Evolutionary conservation across 2,888 invertebrate genomes (phyloP).

Genomic region (Thumatha senex): DNA sequence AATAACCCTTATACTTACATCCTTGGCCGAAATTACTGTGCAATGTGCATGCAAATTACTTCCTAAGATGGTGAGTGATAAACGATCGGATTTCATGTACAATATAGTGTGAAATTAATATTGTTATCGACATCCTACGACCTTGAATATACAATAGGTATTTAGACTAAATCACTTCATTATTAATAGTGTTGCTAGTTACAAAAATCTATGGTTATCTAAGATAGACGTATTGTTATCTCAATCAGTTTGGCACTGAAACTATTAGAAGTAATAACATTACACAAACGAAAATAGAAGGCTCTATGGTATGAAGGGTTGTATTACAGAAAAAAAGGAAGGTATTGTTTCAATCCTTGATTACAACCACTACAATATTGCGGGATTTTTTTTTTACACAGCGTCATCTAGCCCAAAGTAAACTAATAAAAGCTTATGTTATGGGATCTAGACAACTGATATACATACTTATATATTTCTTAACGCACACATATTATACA

Average conservation of each 20-base stretch:
- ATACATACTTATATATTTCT: no score
- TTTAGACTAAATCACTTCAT: conserved; percentile 20
- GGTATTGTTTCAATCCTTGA: no score
- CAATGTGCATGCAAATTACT: conserved; percentile 34
- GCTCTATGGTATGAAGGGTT: no score
- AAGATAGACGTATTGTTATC: conserved; percentile 14
- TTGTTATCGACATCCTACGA: conserved; percentile 38
- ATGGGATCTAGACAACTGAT: no score
- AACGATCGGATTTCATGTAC: conserved; percentile 34
- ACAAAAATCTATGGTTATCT: background rate
- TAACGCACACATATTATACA: no score
- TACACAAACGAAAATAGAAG: no score
- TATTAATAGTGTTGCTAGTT: background rate
- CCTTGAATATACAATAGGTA: conserved; percentile 30
- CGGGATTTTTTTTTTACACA: no score
- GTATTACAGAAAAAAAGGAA: no score
- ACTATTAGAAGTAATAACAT: background rate
- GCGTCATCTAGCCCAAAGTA: no score
- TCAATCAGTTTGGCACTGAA: background rate
- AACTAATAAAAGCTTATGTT: no score
- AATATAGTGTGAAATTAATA: conserved; percentile 22
- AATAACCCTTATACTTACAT: conserved; percentile 1
- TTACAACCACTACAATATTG: no score
- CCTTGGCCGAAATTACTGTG: conserved; percentile 36
- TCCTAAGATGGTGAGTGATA: conserved; percentile 28